Evolutionary conservation across 2,888 invertebrate genomes (phyloP), one percentile per base, ranked within the genome.

Genomic region (Galerucella pusilla): DNA sequence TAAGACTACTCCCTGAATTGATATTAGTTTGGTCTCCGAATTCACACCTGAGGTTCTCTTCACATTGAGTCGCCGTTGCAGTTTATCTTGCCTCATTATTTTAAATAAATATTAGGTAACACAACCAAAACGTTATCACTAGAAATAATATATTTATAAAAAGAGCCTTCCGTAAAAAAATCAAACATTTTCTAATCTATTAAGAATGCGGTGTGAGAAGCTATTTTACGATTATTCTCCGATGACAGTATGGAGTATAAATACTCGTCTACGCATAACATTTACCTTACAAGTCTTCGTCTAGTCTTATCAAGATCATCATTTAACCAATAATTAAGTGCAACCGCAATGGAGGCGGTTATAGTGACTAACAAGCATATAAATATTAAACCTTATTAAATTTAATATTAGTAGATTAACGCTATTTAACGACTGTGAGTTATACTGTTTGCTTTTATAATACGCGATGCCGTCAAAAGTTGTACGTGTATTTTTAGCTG

Each of bases 241-340:
- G 78, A 66, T 74, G 78, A 78, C 76, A 78, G 76, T 75, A 68
- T 54, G 63, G 75, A 54, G 70, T 72, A 79, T 77, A 79, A 79
- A 79, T 74, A 74, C 72, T 68, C 68, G 42, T 65, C 68, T 68
- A 66, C 73, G 73, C 75, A 77, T 76, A 77, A 76, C 76, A 74
- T 79, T 75, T 77, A 71, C 79, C 77, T 72, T 75, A 75, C 77
- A 75, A 75, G 79, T 76, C 75, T 68, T 71, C 59, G 75, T 75
- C 73, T 67, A 73, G 74, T 69, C 59, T 80, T 80, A 81, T 81
- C 81, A 81, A 81, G 81, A 81, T 81, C 77, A 77, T 80, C 81
- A 78, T 81, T 81, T 82, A 79, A 71, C 78, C 77, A 78, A 81
- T 81, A 80, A 82, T 82, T 82, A 81, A 81, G 80, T 79, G 81